Percentiles rank a stretch among this genome's conserved stretches.
Evolutionary conservation across 2,113 vertebrate genomes (phyloP).

Genomic region (Microcebus ravelobensis): DNA sequence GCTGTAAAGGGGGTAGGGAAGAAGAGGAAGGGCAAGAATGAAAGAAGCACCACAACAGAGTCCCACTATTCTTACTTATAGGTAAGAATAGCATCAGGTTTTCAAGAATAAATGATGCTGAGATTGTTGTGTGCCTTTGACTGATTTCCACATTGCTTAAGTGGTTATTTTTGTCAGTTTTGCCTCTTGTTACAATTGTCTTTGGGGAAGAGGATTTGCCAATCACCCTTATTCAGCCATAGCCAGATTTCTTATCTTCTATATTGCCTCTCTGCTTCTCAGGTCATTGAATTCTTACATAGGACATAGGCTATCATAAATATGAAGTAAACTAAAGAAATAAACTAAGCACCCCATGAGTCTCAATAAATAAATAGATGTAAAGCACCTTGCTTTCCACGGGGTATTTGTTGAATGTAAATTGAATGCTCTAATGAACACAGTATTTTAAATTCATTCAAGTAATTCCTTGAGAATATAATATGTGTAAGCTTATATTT

Average conservation of each 20-base stretch:
- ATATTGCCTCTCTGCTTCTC: neutral
- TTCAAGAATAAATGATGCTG: neutral
- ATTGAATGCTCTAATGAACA: neutral
- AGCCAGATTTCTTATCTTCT: neutral
- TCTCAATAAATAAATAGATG: neutral
- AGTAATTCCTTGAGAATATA: neutral
- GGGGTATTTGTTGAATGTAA: neutral
- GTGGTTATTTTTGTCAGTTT: neutral
- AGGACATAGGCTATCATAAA: neutral
- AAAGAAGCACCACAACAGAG: neutral
- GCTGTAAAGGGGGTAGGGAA: neutral
- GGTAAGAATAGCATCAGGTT: neutral
- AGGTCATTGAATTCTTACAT: neutral
- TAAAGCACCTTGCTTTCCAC: neutral
- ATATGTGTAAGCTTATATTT: neutral
- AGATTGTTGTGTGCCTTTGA: slow-evolving; percentile 1
- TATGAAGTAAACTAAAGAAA: slow-evolving; percentile 5
- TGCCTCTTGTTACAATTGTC: neutral
- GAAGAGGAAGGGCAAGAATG: neutral
- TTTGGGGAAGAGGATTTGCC: neutral
- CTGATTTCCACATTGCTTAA: neutral
- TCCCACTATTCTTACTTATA: neutral
- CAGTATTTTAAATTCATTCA: neutral
- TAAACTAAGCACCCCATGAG: neutral
- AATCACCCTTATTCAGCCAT: neutral